Conservation (phyloP, 2,797 vertebrate species). For the Onychomys arenicola region DNA sequence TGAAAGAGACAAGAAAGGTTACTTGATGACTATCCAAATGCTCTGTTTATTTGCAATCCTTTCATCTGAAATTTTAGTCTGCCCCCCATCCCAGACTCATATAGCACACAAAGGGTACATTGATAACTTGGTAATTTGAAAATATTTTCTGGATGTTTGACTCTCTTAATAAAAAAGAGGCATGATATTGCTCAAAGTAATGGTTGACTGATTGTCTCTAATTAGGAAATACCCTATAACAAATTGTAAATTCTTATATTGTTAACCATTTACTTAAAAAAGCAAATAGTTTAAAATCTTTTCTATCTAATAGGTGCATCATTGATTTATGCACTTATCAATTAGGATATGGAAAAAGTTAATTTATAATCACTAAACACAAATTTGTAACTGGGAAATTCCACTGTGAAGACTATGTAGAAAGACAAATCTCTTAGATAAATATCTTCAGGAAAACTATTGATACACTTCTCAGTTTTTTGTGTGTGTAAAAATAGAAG, state of each 20-base stretch:
- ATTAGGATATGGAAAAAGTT: background rate
- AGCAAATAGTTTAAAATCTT: constrained; percentile 24
- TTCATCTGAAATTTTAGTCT: constrained; percentile 55
- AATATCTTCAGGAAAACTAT: background rate
- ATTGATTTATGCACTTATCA: constrained; percentile 51
- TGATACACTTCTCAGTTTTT: background rate
- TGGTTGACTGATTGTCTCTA: background rate
- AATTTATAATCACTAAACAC: background rate
- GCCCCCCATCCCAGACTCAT: background rate
- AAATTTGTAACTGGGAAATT: background rate
- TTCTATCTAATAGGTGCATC: background rate
- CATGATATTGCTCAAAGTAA: constrained; percentile 14
- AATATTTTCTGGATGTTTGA: constrained; percentile 54
- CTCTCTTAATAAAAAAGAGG: constrained; percentile 30
- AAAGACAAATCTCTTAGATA: background rate
- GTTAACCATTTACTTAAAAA: constrained; percentile 65
- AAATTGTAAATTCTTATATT: constrained; percentile 8
- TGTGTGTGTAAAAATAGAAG: background rate
- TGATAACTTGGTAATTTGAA: constrained; percentile 35
- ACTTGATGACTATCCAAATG: constrained; percentile 4
- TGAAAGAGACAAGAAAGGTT: constrained; percentile 64
- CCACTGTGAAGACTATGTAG: background rate
- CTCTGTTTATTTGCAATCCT: constrained; percentile 33
- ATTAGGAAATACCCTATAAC: constrained; percentile 41
- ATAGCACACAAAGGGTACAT: background rate